Conservation (phyloP, 2,113 vertebrate genomes). For the Oxyruncus cristatus region DNA sequence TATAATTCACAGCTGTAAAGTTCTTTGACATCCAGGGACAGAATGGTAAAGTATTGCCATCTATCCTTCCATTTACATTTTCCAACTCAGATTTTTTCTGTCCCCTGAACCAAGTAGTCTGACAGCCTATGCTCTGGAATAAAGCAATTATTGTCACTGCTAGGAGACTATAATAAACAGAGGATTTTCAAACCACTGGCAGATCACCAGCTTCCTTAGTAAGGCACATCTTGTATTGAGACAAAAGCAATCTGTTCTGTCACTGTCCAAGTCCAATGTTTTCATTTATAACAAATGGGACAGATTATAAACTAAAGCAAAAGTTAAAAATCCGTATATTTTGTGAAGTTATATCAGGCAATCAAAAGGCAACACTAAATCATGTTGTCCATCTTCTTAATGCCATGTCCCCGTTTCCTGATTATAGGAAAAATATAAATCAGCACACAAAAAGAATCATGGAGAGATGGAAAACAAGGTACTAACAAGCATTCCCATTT, state of each 20-base stretch:
- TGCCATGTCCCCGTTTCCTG: not conserved
- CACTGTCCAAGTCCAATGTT: not conserved
- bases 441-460: not conserved
- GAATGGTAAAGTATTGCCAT: not conserved
- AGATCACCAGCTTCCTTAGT: not conserved
- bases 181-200: not conserved
- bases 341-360: not conserved
- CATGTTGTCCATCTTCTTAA: not conserved
- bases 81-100: not conserved
- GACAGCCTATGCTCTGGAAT: not conserved
- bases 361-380: not conserved
- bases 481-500: not conserved
- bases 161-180: not conserved
- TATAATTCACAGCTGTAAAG: not conserved
- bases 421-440: not conserved
- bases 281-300: not conserved
- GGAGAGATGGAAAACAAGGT: slow-evolving; percentile 9
- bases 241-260: not conserved
- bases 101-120: not conserved
- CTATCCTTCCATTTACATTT: not conserved
- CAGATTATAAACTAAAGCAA: not conserved
- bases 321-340: not conserved
- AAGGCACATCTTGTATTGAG: not conserved
- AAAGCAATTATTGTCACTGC: not conserved
- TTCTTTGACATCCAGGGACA: not conserved